A percentile compares a stretch with the other conserved stretches of the same genome.
Conservation (phyloP, 2,113 vertebrate genomes). For the Peromyscus maniculatus region DNA sequence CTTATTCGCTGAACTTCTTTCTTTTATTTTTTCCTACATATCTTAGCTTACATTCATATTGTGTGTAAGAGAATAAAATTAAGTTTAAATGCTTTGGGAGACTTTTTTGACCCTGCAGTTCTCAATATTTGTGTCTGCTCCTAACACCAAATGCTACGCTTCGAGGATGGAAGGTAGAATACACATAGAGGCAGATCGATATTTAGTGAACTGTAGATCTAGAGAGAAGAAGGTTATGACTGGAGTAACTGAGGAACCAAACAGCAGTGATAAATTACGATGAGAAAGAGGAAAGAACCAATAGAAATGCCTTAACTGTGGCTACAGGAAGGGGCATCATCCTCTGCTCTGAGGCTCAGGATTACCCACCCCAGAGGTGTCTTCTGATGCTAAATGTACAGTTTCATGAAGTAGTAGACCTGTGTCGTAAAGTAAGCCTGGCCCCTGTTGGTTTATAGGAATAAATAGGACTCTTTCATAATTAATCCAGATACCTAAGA, state of each 20-base stretch:
- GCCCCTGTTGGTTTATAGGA: neutral
- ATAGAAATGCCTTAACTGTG: neutral
- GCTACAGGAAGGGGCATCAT: neutral
- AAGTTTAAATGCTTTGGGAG: neutral
- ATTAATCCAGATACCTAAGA: neutral
- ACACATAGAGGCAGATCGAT: neutral
- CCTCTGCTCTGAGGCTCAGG: neutral
- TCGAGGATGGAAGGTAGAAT: neutral
- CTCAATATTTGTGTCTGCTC: neutral
- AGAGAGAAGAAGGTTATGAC: neutral
- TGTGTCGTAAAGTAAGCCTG: neutral
- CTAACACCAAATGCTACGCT: neutral
- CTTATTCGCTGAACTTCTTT: neutral
- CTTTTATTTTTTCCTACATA: conserved; percentile 35
- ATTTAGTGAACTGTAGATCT: neutral
- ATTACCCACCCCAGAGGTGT: neutral
- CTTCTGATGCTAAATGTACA: neutral
- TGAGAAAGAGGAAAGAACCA: neutral
- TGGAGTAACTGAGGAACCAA: neutral
- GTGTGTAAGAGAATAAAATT: neutral
- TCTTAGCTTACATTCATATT: conserved; percentile 1
- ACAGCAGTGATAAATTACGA: neutral
- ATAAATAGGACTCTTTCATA: neutral
- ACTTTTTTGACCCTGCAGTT: neutral
- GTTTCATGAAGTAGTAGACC: neutral